These are phyloP conservation scores for Dryobates pubescens DNA, from an alignment of 2,797 vertebrate species.

Conservation along the genomic window DNA sequence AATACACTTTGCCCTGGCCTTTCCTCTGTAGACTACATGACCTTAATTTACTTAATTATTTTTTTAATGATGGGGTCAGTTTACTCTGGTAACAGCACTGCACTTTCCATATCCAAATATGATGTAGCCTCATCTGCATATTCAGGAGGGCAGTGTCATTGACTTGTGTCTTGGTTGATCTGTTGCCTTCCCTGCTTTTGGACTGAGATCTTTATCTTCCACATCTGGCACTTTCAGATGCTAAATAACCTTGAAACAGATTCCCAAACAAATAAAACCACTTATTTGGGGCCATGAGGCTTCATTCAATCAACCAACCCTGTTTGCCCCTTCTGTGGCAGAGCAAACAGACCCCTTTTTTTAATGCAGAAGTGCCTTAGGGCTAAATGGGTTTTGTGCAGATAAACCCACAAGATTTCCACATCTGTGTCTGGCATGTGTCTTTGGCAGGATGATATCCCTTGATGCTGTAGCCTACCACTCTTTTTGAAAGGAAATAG, in stretches of 20 bases:
- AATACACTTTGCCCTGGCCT: neutral
- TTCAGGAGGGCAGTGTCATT: neutral
- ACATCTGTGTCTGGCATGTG: neutral
- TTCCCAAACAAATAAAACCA: neutral
- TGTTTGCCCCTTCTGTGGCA: neutral
- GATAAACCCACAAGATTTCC: neutral
- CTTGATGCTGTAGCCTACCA: neutral
- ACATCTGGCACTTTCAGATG: neutral
- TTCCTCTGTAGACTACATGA: neutral
- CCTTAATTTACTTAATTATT: conserved; percentile 23
- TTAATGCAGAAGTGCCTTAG: neutral
- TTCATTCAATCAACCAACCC: neutral
- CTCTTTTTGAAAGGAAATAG: neutral
- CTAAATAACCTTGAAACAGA: conserved; percentile 15
- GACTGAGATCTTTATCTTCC: neutral
- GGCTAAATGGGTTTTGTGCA: neutral
- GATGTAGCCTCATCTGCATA: neutral
- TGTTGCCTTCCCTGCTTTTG: neutral
- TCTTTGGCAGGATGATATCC: neutral
- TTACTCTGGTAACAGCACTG: neutral
- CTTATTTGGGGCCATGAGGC: neutral
- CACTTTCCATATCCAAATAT: neutral
- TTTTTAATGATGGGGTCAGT: neutral
- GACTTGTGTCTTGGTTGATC: neutral
- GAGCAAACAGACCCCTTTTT: neutral